Base-by-base conservation (phyloP, 2,888 invertebrate genomes). In the Baccha elongata region DNA sequence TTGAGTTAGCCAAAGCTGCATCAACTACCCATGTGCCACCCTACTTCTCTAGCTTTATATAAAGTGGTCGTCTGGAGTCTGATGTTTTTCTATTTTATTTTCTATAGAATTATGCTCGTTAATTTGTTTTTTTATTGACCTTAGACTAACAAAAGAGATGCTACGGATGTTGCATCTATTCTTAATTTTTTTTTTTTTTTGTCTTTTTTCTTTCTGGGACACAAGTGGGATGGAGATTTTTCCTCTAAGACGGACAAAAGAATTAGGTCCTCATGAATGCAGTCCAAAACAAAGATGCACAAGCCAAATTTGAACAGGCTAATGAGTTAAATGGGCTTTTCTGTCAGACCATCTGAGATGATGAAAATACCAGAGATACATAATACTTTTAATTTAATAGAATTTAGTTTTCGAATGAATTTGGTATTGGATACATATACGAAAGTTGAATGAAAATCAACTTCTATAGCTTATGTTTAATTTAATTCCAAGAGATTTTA, bases 51-150 rank as follows among this genome's bases (percentile, higher is more conserved):
- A 6, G 5, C 3, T 21, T 44, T 17, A 11, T 35, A 32, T 23
- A 37, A 13, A 26, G 44, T 42, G 46, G 37, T 55, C 44, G 42
- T 60, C 29, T 60, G 29, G 42, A 50, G 52, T 52, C 44, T 37
- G 23, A 13, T 11, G 19, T 55, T 35, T 58, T 17, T n/a, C 42
- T 19, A 13, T 35, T 17, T 48, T 35, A 60, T 60, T 44, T 60
- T 48, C 58, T 29, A 32, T 42, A 35, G 67, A 67, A 76, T 83
- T 76, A 83, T 83, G 81, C 64, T 68, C 83, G 83, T 78, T 83
- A 83, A 78, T 83, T 83, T 83, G 78, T 83, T 83, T 83, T 83
- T 76, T 62, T 83, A 83, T 83, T 83, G 83, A 78, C 76, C 81
- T 48, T 71, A 78, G 72, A 64, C 67, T 65, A 71, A 83, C 78